phyloP scores from a whole-genome alignment of 2,113 vertebrate species.

The Crotalus helleri region DNA sequence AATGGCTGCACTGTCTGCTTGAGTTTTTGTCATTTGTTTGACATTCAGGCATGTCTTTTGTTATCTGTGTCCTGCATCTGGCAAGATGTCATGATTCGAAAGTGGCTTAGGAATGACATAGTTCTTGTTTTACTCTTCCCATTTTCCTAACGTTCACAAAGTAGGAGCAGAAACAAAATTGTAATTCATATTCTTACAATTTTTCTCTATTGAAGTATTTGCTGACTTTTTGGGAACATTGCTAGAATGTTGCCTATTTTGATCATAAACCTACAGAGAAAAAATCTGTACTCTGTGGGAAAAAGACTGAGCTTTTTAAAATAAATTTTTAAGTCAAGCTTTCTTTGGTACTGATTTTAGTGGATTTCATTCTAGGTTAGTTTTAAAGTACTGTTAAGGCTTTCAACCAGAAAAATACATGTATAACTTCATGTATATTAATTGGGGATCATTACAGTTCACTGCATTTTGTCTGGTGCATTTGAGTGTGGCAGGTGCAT shows the following conservation, averaged over 20 bases:
- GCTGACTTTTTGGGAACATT: background rate
- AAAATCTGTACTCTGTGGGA: background rate
- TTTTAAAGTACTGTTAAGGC: background rate
- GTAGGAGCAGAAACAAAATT: background rate
- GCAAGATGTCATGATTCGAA: background rate
- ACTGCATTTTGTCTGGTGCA: background rate
- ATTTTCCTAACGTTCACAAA: background rate
- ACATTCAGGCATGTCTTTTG: background rate
- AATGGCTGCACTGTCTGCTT: background rate
- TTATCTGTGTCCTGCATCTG: background rate
- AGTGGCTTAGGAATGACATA: background rate
- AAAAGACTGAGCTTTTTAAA: background rate
- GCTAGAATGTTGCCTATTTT: background rate
- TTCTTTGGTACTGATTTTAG: background rate
- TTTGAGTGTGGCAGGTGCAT: background rate
- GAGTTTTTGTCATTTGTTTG: background rate
- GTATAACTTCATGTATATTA: background rate
- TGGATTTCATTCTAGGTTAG: background rate
- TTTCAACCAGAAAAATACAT: background rate
- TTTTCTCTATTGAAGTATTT: background rate
- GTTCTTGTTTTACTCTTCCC: background rate
- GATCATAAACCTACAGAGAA: background rate
- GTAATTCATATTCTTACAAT: background rate
- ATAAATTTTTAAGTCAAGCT: background rate
- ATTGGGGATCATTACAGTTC: background rate